A percentile compares a stretch with the other conserved stretches of the same genome.
phyloP scores from a whole-genome alignment of 2,113 vertebrate genomes.

The Cyprinodon variegatus region DNA sequence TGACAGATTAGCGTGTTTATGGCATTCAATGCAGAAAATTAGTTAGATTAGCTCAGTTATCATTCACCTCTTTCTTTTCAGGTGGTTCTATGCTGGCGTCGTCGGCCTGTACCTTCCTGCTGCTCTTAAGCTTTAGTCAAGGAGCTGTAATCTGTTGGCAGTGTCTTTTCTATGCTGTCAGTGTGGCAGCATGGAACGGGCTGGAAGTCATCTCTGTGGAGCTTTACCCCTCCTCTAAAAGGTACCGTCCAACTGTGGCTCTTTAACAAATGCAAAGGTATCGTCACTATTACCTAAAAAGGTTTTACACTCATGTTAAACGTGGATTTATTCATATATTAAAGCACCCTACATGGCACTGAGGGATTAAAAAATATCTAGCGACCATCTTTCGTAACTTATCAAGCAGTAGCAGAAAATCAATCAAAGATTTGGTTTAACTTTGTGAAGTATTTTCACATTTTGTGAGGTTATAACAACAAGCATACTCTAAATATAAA shows the following conservation, averaged over 20 bases:
- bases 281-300: background rate
- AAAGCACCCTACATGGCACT: no score
- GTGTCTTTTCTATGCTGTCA: conserved; percentile 92
- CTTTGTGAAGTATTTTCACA: no score
- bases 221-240: conserved; percentile 92
- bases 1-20: background rate
- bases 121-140: conserved; percentile 93
- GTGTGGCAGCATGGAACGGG: conserved; percentile 95
- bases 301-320: background rate
- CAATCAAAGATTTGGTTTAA: no score
- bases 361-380: no score
- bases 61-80: conserved; percentile 51
- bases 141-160: conserved; percentile 94
- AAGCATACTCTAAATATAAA: no score
- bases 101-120: conserved; percentile 91
- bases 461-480: no score
- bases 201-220: conserved; percentile 95
- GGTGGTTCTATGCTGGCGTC: conserved; percentile 94
- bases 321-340: background rate
- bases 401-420: no score
- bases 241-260: conserved; percentile 73
- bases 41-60: background rate
- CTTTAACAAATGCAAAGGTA: background rate
- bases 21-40: background rate
- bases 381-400: no score